Percentiles rank a stretch among this genome's conserved stretches.
Evolutionary conservation across 1,140 invertebrate genomes (phyloP).

Genomic region (Nymphalis io): DNA sequence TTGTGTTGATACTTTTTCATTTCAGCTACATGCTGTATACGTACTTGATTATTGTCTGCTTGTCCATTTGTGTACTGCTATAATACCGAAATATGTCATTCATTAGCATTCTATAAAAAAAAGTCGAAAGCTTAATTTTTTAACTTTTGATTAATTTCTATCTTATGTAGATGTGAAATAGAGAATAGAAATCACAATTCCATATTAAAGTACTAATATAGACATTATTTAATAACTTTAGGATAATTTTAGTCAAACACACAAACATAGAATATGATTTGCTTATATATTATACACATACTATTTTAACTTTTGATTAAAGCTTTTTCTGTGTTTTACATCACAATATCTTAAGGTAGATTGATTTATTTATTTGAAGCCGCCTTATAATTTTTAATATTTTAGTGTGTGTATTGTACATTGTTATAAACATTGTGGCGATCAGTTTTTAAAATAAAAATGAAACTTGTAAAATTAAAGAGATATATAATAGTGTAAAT

Average conservation of each 20-base stretch:
- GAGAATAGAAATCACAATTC: not conserved
- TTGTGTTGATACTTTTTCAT: too few species aligned
- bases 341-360: not conserved
- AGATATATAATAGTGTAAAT: slow-evolving; percentile 1
- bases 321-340: not conserved
- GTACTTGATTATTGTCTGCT: too few species aligned
- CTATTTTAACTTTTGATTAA: slow-evolving; percentile 4
- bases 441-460: not conserved
- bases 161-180: too few species aligned
- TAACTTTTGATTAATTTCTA: too few species aligned
- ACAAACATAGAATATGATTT: not conserved
- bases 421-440: not conserved
- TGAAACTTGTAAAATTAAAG: not conserved
- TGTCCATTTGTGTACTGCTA: too few species aligned
- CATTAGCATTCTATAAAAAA: too few species aligned
- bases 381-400: slow-evolving; percentile 3
- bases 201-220: slow-evolving; percentile 3
- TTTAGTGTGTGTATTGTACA: not conserved
- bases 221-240: not conserved
- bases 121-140: too few species aligned
- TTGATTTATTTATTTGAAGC: slow-evolving; percentile 9
- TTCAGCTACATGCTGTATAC: too few species aligned
- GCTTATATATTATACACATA: not conserved
- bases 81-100: too few species aligned
- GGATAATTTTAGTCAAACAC: not conserved